phyloP scores from a whole-genome alignment of 2,113 vertebrate species.

The Herpailurus yagouaroundi region DNA sequence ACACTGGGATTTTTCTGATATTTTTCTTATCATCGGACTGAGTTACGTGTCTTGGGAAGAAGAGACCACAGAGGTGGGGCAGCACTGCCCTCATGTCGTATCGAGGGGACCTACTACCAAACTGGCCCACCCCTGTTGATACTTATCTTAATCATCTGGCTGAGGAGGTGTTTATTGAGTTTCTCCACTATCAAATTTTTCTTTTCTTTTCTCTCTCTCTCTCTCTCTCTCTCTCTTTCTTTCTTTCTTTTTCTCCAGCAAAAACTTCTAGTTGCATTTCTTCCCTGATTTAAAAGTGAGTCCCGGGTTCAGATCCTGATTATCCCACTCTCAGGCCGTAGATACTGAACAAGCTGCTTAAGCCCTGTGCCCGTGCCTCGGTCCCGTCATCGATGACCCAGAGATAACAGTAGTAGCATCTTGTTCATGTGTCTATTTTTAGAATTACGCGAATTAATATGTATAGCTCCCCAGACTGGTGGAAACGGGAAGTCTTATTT shows the following conservation, averaged over 20 bases:
- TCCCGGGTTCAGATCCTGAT: not conserved
- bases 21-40: not conserved
- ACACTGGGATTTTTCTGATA: not conserved
- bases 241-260: not conserved
- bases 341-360: not conserved
- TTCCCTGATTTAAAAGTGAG: not conserved
- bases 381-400: not conserved
- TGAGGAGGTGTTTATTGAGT: not conserved
- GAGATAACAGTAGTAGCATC: not conserved
- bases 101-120: not conserved
- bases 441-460: not conserved
- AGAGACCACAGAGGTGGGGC: not conserved
- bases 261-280: not conserved
- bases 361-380: not conserved
- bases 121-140: not conserved
- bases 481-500: not conserved
- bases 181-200: not conserved
- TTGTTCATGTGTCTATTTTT: not conserved
- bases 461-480: not conserved
- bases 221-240: no score
- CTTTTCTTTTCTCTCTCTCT: no score
- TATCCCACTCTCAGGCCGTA: not conserved
- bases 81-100: not conserved
- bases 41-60: not conserved
- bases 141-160: not conserved